A percentile compares a stretch with the other conserved stretches of the same genome.
Conservation (phyloP, 2,888 invertebrate species). For the Chouioia cunea region DNA sequence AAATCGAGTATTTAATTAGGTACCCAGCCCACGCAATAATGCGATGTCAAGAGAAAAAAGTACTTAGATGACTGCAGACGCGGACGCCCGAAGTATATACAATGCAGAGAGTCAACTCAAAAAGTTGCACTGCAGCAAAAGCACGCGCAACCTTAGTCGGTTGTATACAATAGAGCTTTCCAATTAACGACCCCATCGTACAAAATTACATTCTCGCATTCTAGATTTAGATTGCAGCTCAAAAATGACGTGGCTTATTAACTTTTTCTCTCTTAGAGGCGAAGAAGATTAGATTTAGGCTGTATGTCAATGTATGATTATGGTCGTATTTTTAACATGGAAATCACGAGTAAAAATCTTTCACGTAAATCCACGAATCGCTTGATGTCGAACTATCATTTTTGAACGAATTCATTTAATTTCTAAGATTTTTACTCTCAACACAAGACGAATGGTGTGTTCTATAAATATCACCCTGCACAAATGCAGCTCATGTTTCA, state of each 20-base stretch:
- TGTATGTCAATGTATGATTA: background rate
- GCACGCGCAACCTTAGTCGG: slow-evolving; percentile 39
- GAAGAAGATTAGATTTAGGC: slow-evolving; percentile 1
- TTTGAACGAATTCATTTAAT: no score
- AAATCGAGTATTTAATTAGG: slow-evolving; percentile 21
- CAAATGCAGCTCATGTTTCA: slow-evolving; percentile 17
- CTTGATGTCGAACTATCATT: no score
- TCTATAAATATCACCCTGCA: slow-evolving; percentile 14
- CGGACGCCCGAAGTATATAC: background rate
- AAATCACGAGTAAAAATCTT: slow-evolving; percentile 17
- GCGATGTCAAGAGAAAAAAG: slow-evolving; percentile 19
- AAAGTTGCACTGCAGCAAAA: slow-evolving; percentile 43
- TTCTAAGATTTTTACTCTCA: slow-evolving; percentile 13
- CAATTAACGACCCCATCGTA: slow-evolving; percentile 34
- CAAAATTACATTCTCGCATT: slow-evolving; percentile 36
- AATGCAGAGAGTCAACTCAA: slow-evolving; percentile 36
- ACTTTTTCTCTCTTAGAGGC: slow-evolving; percentile 12
- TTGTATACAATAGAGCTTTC: slow-evolving; percentile 40
- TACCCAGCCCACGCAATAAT: slow-evolving; percentile 26
- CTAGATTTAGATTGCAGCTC: slow-evolving; percentile 36
- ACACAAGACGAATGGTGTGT: slow-evolving; percentile 1
- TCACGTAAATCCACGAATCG: background rate
- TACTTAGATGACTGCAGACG: slow-evolving; percentile 18
- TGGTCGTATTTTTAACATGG: background rate
- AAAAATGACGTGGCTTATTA: slow-evolving; percentile 22